A percentile compares a stretch with the other conserved stretches of the same genome.
Conservation (phyloP, 2,888 invertebrate species). For the Lithophane socia region DNA sequence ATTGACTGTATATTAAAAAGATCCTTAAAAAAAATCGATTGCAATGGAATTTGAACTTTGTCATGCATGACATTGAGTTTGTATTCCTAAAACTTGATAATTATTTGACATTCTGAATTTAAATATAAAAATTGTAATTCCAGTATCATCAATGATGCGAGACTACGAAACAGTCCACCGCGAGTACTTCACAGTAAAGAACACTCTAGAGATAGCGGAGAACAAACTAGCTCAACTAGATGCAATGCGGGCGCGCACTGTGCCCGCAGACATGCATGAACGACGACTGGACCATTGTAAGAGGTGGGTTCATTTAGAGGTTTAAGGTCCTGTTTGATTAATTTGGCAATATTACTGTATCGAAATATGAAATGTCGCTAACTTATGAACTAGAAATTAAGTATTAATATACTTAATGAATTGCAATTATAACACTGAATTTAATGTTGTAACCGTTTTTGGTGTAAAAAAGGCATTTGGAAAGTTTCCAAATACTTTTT, state of each 20-base stretch:
- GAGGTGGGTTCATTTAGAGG: constrained; percentile 80
- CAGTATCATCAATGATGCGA: constrained; percentile 91
- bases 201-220: constrained; percentile 90
- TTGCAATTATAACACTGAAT: no score
- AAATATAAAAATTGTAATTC: not conserved
- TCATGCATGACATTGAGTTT: not conserved
- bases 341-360: no score
- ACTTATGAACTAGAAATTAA: no score
- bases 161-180: constrained; percentile 92
- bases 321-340: no score
- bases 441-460: no score
- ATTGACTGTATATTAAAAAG: not conserved
- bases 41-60: not conserved
- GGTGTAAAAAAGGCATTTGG: no score
- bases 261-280: constrained; percentile 92
- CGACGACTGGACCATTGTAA: constrained; percentile 94
- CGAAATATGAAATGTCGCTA: no score
- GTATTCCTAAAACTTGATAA: not conserved
- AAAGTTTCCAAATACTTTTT: no score
- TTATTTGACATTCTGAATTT: not conserved
- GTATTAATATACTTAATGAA: no score
- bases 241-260: constrained; percentile 88
- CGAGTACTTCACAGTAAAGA: constrained; percentile 90
- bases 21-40: no score
- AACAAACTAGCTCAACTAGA: constrained; percentile 90